Evolutionary conservation across 53 echinoderm and acorn worm species (phyloP).

Genomic region (Patiria pectinifera): DNA sequence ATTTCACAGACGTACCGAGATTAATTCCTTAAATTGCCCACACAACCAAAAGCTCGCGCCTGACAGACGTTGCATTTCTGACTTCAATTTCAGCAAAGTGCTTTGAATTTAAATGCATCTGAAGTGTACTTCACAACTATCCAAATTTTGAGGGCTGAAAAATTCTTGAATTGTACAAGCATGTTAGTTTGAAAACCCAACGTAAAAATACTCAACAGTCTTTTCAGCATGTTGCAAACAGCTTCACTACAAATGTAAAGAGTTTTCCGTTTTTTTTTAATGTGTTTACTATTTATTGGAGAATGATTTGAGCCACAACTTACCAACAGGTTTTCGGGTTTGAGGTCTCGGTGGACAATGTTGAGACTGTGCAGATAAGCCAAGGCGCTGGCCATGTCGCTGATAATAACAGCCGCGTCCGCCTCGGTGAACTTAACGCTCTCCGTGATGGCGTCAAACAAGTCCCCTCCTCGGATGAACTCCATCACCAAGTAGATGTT

Average conservation of each 20-base stretch:
- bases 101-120: no score
- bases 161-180: no score
- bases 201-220: neutral
- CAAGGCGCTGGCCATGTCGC: constrained; percentile 86
- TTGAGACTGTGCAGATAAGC: constrained; percentile 86
- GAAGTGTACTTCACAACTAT: no score
- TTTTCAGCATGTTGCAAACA: no score
- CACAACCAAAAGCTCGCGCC: no score
- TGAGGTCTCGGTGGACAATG: constrained; percentile 93
- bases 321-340: constrained; percentile 97
- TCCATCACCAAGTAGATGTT: constrained; percentile 97
- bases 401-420: constrained; percentile 90
- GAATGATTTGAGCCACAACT: constrained; percentile 23
- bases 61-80: no score
- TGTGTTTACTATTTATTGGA: neutral
- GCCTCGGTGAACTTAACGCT: constrained; percentile 98
- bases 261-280: neutral
- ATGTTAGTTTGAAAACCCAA: neutral
- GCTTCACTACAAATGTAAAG: no score
- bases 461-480: constrained; percentile 86
- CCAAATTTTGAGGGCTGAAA: no score
- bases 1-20: no score
- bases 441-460: constrained; percentile 98
- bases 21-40: no score
- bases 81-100: no score